phyloP scores from a whole-genome alignment of 92 coral and sea anemone genomes.

The Epizoanthus fatuus region DNA sequence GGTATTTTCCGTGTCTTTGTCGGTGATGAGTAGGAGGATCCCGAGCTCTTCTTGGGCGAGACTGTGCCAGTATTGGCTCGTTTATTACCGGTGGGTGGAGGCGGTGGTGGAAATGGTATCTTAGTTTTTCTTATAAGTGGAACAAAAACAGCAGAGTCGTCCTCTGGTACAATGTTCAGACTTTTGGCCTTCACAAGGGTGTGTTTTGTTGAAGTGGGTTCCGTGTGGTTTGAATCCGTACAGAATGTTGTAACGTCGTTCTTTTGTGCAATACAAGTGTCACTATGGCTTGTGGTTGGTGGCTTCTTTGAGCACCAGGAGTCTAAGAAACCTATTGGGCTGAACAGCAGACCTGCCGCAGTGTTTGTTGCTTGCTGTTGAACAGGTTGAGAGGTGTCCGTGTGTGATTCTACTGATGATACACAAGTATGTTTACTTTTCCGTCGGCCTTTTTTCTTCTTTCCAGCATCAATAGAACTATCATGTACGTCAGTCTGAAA shows the following conservation, averaged over 20 bases:
- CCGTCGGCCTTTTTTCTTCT: slow-evolving; percentile 64
- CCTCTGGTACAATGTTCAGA: slow-evolving; percentile 80
- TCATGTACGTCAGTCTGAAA: slow-evolving; percentile 28
- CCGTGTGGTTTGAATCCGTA: neutral
- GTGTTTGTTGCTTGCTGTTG: slow-evolving; percentile 51
- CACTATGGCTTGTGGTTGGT: slow-evolving; percentile 48
- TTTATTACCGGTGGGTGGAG: slow-evolving; percentile 9
- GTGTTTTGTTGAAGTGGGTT: slow-evolving; percentile 8
- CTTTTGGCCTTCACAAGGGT: slow-evolving; percentile 71
- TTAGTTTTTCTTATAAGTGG: slow-evolving; percentile 2
- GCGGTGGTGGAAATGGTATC: slow-evolving; percentile 35
- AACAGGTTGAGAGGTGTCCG: slow-evolving; percentile 27
- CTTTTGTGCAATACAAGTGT: slow-evolving; percentile 29
- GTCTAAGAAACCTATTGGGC: slow-evolving; percentile 75
- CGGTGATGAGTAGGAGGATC: neutral
- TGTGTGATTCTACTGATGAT: slow-evolving; percentile 31
- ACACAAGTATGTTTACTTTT: slow-evolving; percentile 63
- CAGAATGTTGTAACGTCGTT: neutral
- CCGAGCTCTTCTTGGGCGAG: slow-evolving; percentile 10
- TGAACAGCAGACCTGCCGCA: slow-evolving; percentile 92
- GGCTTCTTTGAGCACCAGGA: slow-evolving; percentile 48
- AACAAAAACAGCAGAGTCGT: slow-evolving; percentile 20
- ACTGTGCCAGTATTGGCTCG: neutral
- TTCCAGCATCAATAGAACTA: slow-evolving; percentile 14
- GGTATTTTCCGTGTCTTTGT: slow-evolving; percentile 31